Evolutionary conservation across 2,113 vertebrate species (phyloP).

Genomic region (Gnathonemus echidnorhynchus): DNA sequence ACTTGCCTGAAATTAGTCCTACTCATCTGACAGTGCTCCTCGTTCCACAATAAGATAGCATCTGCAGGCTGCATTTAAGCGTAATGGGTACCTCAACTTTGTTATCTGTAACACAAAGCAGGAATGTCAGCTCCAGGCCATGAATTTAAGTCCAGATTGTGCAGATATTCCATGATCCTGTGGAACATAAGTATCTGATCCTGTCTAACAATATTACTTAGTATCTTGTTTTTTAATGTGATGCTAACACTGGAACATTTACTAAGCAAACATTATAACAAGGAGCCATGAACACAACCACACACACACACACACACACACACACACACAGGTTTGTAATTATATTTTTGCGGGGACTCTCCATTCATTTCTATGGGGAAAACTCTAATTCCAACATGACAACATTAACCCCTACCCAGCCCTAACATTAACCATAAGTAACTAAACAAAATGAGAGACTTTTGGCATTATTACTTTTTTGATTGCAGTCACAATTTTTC

Average conservation of each 20-base stretch:
- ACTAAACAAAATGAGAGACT: neutral
- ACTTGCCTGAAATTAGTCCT: constrained; percentile 69
- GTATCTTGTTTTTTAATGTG: neutral
- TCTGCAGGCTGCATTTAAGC: constrained; percentile 73
- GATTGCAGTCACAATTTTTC: neutral
- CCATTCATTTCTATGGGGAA: neutral
- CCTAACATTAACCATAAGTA: neutral
- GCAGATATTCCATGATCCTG: neutral
- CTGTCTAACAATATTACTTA: neutral
- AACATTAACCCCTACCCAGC: neutral
- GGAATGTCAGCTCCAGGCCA: constrained; percentile 72
- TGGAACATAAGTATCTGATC: neutral
- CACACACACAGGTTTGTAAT: neutral
- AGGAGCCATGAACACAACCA: neutral
- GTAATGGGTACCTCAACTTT: constrained; percentile 73
- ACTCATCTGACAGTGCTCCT: constrained; percentile 61
- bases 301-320: neutral
- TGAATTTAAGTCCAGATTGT: constrained; percentile 43
- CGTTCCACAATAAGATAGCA: constrained; percentile 69
- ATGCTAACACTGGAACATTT: neutral
- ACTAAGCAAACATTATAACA: neutral
- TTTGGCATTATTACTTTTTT: neutral
- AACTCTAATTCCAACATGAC: neutral
- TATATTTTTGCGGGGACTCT: neutral
- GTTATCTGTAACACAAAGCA: constrained; percentile 79